Percentiles rank a stretch among this genome's conserved stretches.
Conservation (phyloP, 1,140 invertebrate species). For the Marisa cornuarietis region DNA sequence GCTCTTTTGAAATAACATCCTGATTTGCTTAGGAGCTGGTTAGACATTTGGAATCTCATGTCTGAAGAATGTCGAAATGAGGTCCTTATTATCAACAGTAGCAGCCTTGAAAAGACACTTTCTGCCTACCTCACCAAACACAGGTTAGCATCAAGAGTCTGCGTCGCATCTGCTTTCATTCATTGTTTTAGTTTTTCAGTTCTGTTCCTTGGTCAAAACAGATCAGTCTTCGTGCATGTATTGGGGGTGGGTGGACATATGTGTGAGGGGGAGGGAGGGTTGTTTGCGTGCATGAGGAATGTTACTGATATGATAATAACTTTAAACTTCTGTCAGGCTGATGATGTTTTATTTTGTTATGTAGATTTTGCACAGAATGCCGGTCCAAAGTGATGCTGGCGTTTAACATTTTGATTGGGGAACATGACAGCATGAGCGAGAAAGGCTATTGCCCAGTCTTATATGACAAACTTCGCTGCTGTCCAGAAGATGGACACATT, state of each 20-base stretch:
- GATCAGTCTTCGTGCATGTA: too few relatives aligned
- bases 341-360: background rate
- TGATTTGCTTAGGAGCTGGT: slow-evolving; percentile 46
- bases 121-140: slow-evolving; percentile 91
- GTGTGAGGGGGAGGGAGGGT: background rate
- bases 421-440: slow-evolving; percentile 83
- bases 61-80: slow-evolving; percentile 83
- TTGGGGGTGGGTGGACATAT: background rate
- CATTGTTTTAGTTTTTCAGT: too few relatives aligned
- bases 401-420: slow-evolving; percentile 85
- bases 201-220: too few relatives aligned
- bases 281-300: background rate
- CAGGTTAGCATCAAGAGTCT: slow-evolving; percentile 65
- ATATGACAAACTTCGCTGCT: slow-evolving; percentile 86
- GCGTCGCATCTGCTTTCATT: too few relatives aligned
- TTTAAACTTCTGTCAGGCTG: background rate
- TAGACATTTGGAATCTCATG: slow-evolving; percentile 85
- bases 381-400: slow-evolving; percentile 88
- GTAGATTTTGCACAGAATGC: slow-evolving; percentile 88
- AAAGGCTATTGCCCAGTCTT: slow-evolving; percentile 87
- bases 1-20: background rate
- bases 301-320: background rate
- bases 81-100: slow-evolving; percentile 84
- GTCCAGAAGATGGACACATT: slow-evolving; percentile 84
- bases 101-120: slow-evolving; percentile 82